These are phyloP conservation scores for Lucinisca nassula DNA, from an alignment of 2,888 invertebrate species.

Conservation along the genomic window DNA sequence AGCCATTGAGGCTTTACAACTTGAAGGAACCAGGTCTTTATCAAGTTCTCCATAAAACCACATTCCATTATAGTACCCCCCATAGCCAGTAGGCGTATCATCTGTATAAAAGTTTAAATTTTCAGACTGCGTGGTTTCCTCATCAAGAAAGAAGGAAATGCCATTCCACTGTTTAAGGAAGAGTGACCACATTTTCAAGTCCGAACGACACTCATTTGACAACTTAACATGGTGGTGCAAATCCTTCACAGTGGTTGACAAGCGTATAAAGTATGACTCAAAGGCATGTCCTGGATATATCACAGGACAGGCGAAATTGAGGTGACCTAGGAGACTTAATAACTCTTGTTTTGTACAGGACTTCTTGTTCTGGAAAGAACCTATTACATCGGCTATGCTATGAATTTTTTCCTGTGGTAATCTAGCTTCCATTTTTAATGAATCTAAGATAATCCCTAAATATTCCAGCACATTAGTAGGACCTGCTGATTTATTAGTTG, in stretches of 20 bases:
- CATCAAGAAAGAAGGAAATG: conserved; percentile 17
- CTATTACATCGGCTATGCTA: conserved; percentile 33
- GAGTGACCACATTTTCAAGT: conserved; percentile 32
- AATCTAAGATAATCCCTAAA: conserved; percentile 63
- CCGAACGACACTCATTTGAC: conserved; percentile 13
- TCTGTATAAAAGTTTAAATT: conserved; percentile 38
- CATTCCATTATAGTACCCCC: conserved; percentile 36
- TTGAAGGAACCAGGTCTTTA: not conserved
- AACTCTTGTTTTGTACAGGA: conserved; percentile 52
- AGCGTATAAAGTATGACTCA: conserved; percentile 45
- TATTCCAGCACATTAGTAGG: conserved; percentile 49
- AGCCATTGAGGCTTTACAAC: conserved; percentile 33
- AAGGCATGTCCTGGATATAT: conserved; percentile 54
- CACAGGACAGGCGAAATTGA: conserved; percentile 50
- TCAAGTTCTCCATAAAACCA: conserved; percentile 49
- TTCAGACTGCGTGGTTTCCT: not conserved
- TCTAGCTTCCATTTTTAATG: conserved; percentile 47
- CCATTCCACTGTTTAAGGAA: conserved; percentile 45
- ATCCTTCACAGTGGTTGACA: conserved; percentile 38
- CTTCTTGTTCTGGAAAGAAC: not conserved
- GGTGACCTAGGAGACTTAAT: conserved; percentile 38
- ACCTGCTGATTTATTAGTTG: conserved; percentile 55
- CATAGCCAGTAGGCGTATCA: conserved; percentile 42
- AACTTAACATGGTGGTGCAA: conserved; percentile 38
- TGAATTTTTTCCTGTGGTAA: conserved; percentile 52